Evolutionary conservation across 2,888 invertebrate genomes (phyloP), one percentile per base, ranked within the genome.

Genomic region (Petrolisthes manimaculis): DNA sequence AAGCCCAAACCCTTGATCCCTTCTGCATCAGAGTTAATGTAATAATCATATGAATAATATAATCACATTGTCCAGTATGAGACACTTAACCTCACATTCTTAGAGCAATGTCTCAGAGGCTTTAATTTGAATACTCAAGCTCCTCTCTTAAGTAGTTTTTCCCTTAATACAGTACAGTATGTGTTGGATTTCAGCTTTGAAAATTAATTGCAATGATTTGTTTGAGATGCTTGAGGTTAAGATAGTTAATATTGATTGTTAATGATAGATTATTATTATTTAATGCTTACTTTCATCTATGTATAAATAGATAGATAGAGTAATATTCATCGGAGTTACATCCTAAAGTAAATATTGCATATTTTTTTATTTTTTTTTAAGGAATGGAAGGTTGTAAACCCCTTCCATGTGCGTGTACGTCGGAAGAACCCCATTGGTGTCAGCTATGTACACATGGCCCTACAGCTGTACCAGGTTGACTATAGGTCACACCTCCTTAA

Each of bases 351-450:
- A 9, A 75, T 75, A 75, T 37, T 37, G 37, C 37, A 37, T 37
- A 0, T 1, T n/a, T 67, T 77, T 51, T 69, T 21, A 5, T 56
- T 54, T 86, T 12, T n/a, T 71, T 61, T 85, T 21, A 18, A 95
- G 95, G 99, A 99, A 93, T 99, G 99, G 99, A 99, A 99, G 94
- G 97, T 99, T 83, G 97, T 99, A 91, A 99, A 99, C 94, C 97
- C 98, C 0, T 99, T 94, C 92, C 98, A 99, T 93, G 98, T 99
- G 67, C 95, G 98, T 92, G 99, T 99, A 0, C 95, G 99, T n/a
- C 96, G 97, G 78, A 95, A 96, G 92, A 98, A 97, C 93, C 95
- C 95, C 88, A 94, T 97, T 92, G 96, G 96, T n/a, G 95, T 95
- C 69, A 96, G 96, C 93, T 96, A 95, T 93, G 97, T 97, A 54